Evolutionary conservation across 2,113 vertebrate species (phyloP), one percentile per base, ranked within the genome.

Genomic region (Zonotrichia leucophrys): DNA sequence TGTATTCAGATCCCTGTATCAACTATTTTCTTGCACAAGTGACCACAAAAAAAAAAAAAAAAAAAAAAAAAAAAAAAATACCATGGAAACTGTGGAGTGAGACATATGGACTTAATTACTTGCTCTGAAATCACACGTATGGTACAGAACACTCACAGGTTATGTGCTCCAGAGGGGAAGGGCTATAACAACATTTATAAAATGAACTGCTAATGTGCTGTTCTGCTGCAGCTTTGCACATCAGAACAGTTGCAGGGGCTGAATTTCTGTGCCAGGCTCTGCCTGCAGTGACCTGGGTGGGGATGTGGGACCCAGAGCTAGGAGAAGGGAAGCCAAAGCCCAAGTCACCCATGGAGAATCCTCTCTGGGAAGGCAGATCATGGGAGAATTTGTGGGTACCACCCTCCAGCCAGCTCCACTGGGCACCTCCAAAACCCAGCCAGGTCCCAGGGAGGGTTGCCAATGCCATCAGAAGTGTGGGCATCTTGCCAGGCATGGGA

Each of bases 1-100:
- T 92, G 91, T 35, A 90, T 79, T 86, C 73, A 64, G 53, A 95
- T 88, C 76, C 50, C 42, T 91, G 47, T 89, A 95, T 92, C 97
- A 94, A 97, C 75, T 93, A 64, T 93, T 92, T 82, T 91, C 81
- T 96, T 96, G 83, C 91, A 96, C 81, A 96, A 96, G 76, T 86
- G 73, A 87, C 90, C 86, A 82, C 86, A 92, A 67, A 79, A 93
- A 67, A 79, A 93, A 66, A 63, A 78, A 74, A 9, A 73, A 89
- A 62, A 62, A 16, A 69, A 31, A 27, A n/a, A n/a, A n/a, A n/a
- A n/a, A 94, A 55, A 81, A 49, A 66, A 88, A 80, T 55, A 88
- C 75, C 88, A 90, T 89, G 79, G 93, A 81, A 95, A 94, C 87
- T 68, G 50, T 1, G 1, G 63, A 92, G 74, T 4, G 30, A 60